Percentiles rank a stretch among this genome's conserved stretches.
Evolutionary conservation across 2,888 invertebrate genomes (phyloP).

Genomic region (Pardosa pseudoannulata): DNA sequence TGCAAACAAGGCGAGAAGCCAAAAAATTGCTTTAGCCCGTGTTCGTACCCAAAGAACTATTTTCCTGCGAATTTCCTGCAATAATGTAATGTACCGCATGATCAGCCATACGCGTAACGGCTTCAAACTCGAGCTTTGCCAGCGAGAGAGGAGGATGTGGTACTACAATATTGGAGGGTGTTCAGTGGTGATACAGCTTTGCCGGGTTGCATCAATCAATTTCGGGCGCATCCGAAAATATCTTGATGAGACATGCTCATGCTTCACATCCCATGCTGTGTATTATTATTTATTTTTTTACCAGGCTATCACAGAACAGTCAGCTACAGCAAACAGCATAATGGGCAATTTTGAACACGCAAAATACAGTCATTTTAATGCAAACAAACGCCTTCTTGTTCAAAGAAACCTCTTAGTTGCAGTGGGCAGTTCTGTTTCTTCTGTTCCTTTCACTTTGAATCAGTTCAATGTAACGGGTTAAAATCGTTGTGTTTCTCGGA

Average conservation of each 20-base stretch:
- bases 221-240: not conserved
- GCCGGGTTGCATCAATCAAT: not conserved
- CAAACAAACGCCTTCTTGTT: too few species aligned
- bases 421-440: too few species aligned
- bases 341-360: too few species aligned
- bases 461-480: too few species aligned
- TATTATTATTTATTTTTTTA: not conserved
- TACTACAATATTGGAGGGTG: too few species aligned
- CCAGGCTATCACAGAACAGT: too few species aligned
- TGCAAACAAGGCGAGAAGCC: conserved; percentile 35
- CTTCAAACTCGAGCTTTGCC: conserved; percentile 15
- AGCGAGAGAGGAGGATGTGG: too few species aligned
- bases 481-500: too few species aligned
- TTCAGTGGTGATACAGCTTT: not conserved
- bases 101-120: conserved; percentile 50
- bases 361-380: too few species aligned
- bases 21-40: conserved; percentile 39
- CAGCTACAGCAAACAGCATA: too few species aligned
- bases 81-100: conserved; percentile 28
- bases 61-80: conserved; percentile 23
- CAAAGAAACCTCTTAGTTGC: too few species aligned
- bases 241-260: not conserved
- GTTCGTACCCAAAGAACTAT: conserved; percentile 32
- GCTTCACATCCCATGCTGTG: not conserved
- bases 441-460: too few species aligned